Evolutionary conservation across 1,140 invertebrate genomes (phyloP).

Genomic region (Yoshiicerus persimilis): DNA sequence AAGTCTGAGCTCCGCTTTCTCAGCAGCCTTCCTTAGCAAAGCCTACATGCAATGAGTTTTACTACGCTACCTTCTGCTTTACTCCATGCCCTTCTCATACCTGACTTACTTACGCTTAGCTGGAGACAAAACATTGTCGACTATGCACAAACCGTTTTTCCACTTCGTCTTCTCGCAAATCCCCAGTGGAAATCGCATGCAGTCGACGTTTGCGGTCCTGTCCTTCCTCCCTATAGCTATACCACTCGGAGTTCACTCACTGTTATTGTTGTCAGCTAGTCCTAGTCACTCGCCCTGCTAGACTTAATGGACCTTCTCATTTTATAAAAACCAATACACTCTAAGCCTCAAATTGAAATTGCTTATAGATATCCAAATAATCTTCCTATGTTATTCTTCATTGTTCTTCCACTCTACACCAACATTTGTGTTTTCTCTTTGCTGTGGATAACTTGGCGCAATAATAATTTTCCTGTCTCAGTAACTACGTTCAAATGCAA

Average conservation of each 20-base stretch:
- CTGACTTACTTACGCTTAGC: background rate
- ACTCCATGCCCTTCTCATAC: background rate
- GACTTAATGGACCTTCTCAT: background rate
- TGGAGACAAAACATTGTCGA: conserved; percentile 1
- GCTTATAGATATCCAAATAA: background rate
- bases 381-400: too few relatives aligned
- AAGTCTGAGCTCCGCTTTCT: background rate
- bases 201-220: background rate
- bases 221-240: background rate
- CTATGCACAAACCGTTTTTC: background rate
- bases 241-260: too few relatives aligned
- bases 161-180: background rate
- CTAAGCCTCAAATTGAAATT: background rate
- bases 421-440: too few relatives aligned
- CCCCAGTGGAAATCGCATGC: background rate
- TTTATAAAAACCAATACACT: background rate
- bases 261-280: background rate
- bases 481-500: too few relatives aligned
- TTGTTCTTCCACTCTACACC: background rate
- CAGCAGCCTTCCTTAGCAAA: background rate
- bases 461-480: too few relatives aligned
- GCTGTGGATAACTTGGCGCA: too few relatives aligned
- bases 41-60: background rate
- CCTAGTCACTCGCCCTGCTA: background rate
- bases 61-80: background rate